Percentiles rank a stretch among this genome's conserved stretches.
These are phyloP conservation scores for Corythornis leucogaster DNA, from an alignment of 2,797 vertebrate genomes.

Conservation along the genomic window DNA sequence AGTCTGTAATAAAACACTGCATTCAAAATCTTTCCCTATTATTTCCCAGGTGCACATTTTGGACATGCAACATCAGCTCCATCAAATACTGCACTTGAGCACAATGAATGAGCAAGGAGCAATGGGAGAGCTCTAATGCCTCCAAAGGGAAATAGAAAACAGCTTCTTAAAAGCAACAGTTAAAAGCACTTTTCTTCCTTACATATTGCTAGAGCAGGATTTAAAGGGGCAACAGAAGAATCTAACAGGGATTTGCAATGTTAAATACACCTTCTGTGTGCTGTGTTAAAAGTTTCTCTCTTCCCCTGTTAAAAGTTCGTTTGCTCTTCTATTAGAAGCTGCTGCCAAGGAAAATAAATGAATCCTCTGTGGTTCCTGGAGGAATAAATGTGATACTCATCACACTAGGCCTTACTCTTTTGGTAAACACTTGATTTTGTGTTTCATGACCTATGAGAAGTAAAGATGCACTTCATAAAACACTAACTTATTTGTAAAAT, in stretches of 20 bases:
- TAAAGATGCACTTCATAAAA: not conserved
- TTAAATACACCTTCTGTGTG: not conserved
- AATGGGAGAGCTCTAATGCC: not conserved
- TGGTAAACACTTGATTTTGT: not conserved
- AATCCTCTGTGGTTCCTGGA: not conserved
- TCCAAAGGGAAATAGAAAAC: not conserved
- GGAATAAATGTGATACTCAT: not conserved
- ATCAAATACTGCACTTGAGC: not conserved
- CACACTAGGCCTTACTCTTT: not conserved
- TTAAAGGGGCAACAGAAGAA: not conserved
- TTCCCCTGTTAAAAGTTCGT: not conserved
- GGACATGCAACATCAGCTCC: not conserved
- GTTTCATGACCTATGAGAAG: not conserved
- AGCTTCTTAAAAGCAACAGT: not conserved
- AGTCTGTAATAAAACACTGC: not conserved
- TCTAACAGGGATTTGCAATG: not conserved
- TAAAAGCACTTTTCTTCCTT: not conserved
- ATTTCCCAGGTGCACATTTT: constrained; percentile 7
- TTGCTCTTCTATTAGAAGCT: not conserved
- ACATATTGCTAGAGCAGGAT: not conserved
- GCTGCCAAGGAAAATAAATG: not conserved
- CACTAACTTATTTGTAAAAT: not conserved
- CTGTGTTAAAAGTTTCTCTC: not conserved
- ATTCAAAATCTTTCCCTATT: not conserved
- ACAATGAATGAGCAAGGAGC: not conserved